Percentiles rank a stretch among this genome's conserved stretches.
Conservation (phyloP, 2,113 vertebrate species). For the Perca fluviatilis region DNA sequence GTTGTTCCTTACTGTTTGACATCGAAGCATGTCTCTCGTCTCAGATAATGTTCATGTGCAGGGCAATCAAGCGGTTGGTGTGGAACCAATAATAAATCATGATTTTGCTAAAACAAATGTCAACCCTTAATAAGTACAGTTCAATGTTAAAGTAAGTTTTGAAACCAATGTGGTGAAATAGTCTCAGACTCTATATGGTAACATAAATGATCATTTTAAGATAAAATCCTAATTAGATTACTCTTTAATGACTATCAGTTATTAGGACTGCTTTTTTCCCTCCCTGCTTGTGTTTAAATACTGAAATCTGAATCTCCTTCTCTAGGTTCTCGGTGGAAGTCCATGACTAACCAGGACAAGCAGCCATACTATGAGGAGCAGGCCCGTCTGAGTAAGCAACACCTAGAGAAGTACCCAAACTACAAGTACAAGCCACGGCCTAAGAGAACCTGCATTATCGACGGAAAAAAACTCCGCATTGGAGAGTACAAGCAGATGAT, state of each 20-base stretch:
- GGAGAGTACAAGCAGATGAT: slow-evolving; percentile 99
- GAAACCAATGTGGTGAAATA: neutral
- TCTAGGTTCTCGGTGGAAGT: slow-evolving; percentile 97
- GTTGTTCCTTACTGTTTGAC: slow-evolving; percentile 59
- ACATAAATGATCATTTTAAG: neutral
- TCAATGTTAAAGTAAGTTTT: neutral
- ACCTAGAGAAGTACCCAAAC: slow-evolving; percentile 99
- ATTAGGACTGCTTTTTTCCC: neutral
- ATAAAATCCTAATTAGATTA: neutral
- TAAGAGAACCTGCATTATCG: slow-evolving; percentile 99
- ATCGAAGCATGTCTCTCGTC: slow-evolving; percentile 35
- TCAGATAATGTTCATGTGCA: slow-evolving; percentile 37
- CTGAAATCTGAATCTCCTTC: neutral
- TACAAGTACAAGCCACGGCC: slow-evolving; percentile 99
- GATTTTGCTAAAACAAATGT: neutral
- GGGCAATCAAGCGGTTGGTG: slow-evolving; percentile 30
- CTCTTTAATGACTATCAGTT: neutral
- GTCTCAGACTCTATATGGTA: neutral
- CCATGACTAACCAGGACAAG: slow-evolving; percentile 99
- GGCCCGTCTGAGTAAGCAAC: slow-evolving; percentile 98
- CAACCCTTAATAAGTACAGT: neutral
- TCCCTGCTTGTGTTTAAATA: neutral
- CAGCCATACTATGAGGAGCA: slow-evolving; percentile 99
- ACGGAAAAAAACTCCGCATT: slow-evolving; percentile 98
- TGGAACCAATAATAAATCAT: slow-evolving; percentile 6